These are phyloP conservation scores for Calycopis cecrops DNA, from an alignment of 1,140 invertebrate genomes.

Conservation along the genomic window DNA sequence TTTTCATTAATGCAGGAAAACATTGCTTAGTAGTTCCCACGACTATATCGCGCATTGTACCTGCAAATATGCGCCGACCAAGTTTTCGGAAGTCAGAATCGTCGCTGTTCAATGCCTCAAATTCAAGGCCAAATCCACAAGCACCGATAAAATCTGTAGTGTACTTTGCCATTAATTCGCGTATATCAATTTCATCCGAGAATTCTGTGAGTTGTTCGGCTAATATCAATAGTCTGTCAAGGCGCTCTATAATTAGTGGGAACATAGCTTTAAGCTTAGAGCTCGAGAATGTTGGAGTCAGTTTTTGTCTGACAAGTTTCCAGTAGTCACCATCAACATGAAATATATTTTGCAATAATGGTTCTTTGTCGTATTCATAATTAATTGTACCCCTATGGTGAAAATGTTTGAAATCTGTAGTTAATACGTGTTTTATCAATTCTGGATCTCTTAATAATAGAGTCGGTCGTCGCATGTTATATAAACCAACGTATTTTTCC, in stretches of 20 bases:
- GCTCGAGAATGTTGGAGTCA: no score
- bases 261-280: no score
- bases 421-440: slow-evolving; percentile 71
- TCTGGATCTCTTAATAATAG: no score
- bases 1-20: no score
- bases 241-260: no score
- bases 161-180: slow-evolving; percentile 4
- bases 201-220: no score
- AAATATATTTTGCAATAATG: no score
- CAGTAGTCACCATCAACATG: no score
- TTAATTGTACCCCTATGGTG: slow-evolving; percentile 26
- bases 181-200: background rate
- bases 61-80: background rate
- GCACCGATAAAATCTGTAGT: no score
- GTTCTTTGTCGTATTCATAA: slow-evolving; percentile 18
- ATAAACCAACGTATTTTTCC: slow-evolving; percentile 30
- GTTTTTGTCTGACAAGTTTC: no score
- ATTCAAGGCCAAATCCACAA: slow-evolving; percentile 9
- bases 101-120: slow-evolving; percentile 1
- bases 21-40: background rate
- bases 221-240: no score
- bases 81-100: slow-evolving; percentile 5
- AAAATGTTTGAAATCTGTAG: slow-evolving; percentile 76
- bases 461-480: slow-evolving; percentile 14
- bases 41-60: background rate